Evolutionary conservation across 2,888 invertebrate species (phyloP), one percentile per base, ranked within the genome.

Genomic region (Eupithecia inturbata): DNA sequence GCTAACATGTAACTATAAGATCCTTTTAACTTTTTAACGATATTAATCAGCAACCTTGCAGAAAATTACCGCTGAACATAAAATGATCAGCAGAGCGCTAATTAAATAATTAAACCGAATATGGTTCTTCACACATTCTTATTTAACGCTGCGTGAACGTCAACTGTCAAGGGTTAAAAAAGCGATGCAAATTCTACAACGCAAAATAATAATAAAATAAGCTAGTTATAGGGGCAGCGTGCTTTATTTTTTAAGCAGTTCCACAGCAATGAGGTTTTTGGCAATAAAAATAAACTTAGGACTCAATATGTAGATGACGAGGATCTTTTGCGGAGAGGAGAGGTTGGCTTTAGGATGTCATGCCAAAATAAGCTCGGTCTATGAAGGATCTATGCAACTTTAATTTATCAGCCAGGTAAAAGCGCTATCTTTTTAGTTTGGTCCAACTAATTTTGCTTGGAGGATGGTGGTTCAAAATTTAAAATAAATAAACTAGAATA

Each of bases 41-140:
- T 57, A 33, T 66, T 62, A 60, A 71, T 45, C 26, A 62, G 31
- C 62, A 62, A 31, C 62, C 28, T 33, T 63, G 60, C 45, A 66
- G 71, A 62, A 69, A 74, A 74, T 71, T 60, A 64, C 41, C n/a
- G 3, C 5, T 22, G 45, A 49, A 60, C 68, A 60, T 69, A 69
- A 71, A 71, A 69, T 66, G 68, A 74, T 74, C 69, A 71, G 60
- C 74, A 36, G 66, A 22, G 64, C 60, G 71, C 41, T 74, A 71
- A 71, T 71, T 71, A 66, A 67, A 66, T 74, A 75, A 77, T 77
- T 78, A 73, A 68, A 31, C 49, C n/a, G 57, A 64, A 68, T 60
- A 74, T 57, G 64, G 71, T 45, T 45, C 71, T 62, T 67, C 28
- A 31, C 70, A 19, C 71, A 73, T 77, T 68, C 73, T 70, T 67